A percentile compares a stretch with the other conserved stretches of the same genome.
phyloP scores from a whole-genome alignment of 2,797 vertebrate species.

The Phyllotis vaccarum region DNA sequence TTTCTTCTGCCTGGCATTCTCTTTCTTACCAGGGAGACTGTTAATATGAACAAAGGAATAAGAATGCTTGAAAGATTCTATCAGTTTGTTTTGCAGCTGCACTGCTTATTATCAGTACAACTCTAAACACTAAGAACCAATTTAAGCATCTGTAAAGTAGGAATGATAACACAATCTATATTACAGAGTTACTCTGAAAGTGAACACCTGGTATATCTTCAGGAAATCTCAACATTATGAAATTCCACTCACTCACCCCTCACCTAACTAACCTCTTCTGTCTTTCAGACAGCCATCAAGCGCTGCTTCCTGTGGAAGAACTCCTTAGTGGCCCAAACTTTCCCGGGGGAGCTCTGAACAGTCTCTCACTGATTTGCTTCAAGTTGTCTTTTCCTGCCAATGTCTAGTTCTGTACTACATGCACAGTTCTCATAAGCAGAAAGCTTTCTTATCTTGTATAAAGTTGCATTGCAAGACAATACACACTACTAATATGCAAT shows the following conservation, averaged over 20 bases:
- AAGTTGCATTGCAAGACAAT: not conserved
- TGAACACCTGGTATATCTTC: not conserved
- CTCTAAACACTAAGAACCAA: not conserved
- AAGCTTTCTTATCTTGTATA: not conserved
- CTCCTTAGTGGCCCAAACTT: not conserved
- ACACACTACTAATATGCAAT: not conserved
- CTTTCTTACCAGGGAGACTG: not conserved
- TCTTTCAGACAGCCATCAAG: not conserved
- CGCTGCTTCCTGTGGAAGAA: slow-evolving; percentile 14
- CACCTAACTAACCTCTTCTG: not conserved
- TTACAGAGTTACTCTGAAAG: not conserved
- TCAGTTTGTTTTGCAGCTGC: not conserved
- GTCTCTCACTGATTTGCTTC: not conserved
- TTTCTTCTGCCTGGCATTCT: slow-evolving; percentile 45
- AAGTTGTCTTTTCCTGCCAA: slow-evolving; percentile 9
- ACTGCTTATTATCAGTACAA: not conserved
- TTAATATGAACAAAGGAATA: slow-evolving; percentile 10
- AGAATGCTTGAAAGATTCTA: not conserved
- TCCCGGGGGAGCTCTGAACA: not conserved
- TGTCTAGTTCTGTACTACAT: not conserved
- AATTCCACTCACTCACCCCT: not conserved
- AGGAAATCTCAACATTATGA: not conserved
- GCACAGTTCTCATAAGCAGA: not conserved
- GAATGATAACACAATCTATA: not conserved
- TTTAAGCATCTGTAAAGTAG: slow-evolving; percentile 12